A percentile compares a stretch with the other conserved stretches of the same genome.
These are phyloP conservation scores for Podarcis cretensis DNA, from an alignment of 2,113 vertebrate species.

Conservation along the genomic window DNA sequence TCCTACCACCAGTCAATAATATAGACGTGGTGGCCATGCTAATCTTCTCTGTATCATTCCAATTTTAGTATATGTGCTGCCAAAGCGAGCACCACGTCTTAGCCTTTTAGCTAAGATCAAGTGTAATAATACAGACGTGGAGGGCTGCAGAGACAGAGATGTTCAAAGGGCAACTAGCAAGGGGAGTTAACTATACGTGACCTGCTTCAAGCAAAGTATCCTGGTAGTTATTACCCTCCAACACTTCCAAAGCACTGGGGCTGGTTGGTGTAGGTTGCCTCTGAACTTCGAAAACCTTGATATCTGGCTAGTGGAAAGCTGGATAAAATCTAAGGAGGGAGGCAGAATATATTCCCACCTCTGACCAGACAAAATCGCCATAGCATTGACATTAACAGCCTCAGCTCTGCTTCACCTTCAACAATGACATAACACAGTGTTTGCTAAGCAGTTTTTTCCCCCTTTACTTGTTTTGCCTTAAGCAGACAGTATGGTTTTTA, in stretches of 20 bases:
- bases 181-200: not conserved
- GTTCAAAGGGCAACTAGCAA: not conserved
- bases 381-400: not conserved
- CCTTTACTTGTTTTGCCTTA: conserved; percentile 26
- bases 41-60: too few relatives aligned
- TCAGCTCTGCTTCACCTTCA: not conserved
- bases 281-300: not conserved
- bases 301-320: conserved; percentile 32
- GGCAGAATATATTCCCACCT: not conserved
- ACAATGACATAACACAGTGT: fast-evolving
- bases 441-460: conserved; percentile 29
- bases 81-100: too few relatives aligned
- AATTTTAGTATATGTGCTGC: too few relatives aligned
- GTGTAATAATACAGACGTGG: not conserved
- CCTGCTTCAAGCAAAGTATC: not conserved
- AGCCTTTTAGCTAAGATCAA: too few relatives aligned
- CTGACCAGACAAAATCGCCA: not conserved
- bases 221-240: not conserved
- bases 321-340: conserved; percentile 14
- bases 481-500: conserved; percentile 28
- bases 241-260: not conserved
- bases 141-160: not conserved
- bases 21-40: too few relatives aligned
- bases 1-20: not conserved
- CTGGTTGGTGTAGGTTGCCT: not conserved